phyloP scores from a whole-genome alignment of 2,113 vertebrate genomes.

The Paedocypris sp. region DNA sequence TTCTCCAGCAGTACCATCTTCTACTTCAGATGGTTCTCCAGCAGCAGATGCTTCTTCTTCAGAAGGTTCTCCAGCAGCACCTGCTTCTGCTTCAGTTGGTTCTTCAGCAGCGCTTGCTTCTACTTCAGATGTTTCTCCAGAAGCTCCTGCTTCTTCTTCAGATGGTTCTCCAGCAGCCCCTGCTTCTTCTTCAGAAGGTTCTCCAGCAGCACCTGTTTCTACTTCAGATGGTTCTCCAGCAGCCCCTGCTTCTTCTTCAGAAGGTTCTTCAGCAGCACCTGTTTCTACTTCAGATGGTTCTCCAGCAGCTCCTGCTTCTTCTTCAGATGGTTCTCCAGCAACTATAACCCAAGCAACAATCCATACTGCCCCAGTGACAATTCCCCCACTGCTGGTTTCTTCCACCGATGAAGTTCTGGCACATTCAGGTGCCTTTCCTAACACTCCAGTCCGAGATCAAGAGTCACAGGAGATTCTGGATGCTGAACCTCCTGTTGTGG shows the following conservation, averaged over 20 bases:
- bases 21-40: conserved; percentile 8
- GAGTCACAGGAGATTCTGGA: neutral
- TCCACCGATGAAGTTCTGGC: neutral
- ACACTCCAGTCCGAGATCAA: neutral
- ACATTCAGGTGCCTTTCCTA: neutral
- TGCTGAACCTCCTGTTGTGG: neutral
- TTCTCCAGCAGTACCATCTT: neutral
- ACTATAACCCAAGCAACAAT: conserved; percentile 41
- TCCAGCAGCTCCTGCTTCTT: conserved; percentile 25
- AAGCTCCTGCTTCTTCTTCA: neutral
- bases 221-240: conserved; percentile 18
- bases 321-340: conserved; percentile 6
- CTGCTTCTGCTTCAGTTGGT: conserved; percentile 12
- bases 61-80: neutral
- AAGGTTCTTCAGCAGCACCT: too few relatives aligned
- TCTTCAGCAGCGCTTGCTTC: conserved; percentile 9
- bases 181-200: too few relatives aligned
- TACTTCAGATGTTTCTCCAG: conserved; percentile 12
- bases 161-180: conserved; percentile 27
- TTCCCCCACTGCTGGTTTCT: conserved; percentile 21
- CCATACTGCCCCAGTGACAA: conserved; percentile 39
- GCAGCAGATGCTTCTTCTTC: conserved; percentile 20
- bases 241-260: conserved; percentile 23
- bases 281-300: neutral
- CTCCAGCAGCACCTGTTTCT: too few relatives aligned